These are phyloP conservation scores for Cenopis cana DNA, from an alignment of 2,888 invertebrate genomes.

Conservation along the genomic window DNA sequence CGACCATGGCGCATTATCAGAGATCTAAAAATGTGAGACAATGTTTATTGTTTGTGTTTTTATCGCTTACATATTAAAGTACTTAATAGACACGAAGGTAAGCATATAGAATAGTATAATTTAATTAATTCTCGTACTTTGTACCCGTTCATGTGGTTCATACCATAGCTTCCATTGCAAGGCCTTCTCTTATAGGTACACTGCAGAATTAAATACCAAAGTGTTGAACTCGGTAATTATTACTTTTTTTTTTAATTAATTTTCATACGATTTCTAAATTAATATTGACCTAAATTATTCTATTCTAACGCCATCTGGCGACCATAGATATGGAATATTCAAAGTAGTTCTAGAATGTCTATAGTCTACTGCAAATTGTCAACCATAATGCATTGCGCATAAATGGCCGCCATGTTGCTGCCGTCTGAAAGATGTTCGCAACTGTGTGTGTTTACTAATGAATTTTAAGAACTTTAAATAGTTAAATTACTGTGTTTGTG, in stretches of 20 bases:
- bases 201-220: neutral
- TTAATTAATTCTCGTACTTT: constrained; percentile 16
- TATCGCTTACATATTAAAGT: constrained; percentile 19
- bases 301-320: constrained; percentile 60
- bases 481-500: constrained; percentile 83
- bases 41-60: constrained; percentile 20
- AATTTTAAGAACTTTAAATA: constrained; percentile 79
- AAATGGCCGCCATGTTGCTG: constrained; percentile 86
- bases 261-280: constrained; percentile 7
- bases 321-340: constrained; percentile 53
- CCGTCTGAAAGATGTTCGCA: constrained; percentile 85
- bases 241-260: neutral
- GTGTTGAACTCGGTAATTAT: neutral
- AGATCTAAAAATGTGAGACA: constrained; percentile 39
- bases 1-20: constrained; percentile 30
- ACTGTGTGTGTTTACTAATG: constrained; percentile 85
- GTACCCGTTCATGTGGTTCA: constrained; percentile 14
- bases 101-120: constrained; percentile 32
- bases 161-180: neutral
- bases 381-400: constrained; percentile 86
- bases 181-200: neutral
- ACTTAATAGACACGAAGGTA: constrained; percentile 22
- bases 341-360: constrained; percentile 70
- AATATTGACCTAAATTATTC: constrained; percentile 30
- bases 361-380: constrained; percentile 83